Evolutionary conservation across 92 coral and sea anemone species (phyloP), one percentile per base, ranked within the genome.

Genomic region (Porites lobata): DNA sequence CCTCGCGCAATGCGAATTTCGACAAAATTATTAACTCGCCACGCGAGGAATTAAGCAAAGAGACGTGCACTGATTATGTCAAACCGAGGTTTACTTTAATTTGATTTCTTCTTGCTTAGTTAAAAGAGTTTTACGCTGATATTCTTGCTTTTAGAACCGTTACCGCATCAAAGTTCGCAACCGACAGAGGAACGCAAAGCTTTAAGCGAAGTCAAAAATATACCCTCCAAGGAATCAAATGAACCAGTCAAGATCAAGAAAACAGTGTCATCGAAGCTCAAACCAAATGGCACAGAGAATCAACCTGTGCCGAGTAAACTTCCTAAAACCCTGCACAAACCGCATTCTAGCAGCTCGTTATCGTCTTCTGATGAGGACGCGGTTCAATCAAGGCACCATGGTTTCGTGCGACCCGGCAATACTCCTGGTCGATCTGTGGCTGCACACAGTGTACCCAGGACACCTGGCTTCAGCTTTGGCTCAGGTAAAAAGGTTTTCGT

Each of bases 401-500:
- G n/a, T n/a, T n/a, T n/a, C n/a, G n/a, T n/a, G n/a, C n/a, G n/a
- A n/a, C n/a, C n/a, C n/a, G n/a, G n/a, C n/a, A 47, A 50, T 29
- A 84, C 87, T 3, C 80, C 80, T 9, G 52, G 74, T 32, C 73
- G 80, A 47, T 18, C 69, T 7, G 50, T 65, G 56, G 65, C 61
- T 50, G 72, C 12, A 7, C 80, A 14, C 64, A 71, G 68, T 59
- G 61, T 4, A 10, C 19, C 76, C 65, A 72, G 61, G 61, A 73
- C 79, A 50, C 80, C 87, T 47, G 87, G 87, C 19, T 84, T 75
- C 59, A 29, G 80, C 64, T 72, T 84, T 73, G 87, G 87, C 13
- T n/a, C n/a, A n/a, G n/a, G n/a, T n/a, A n/a, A n/a, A n/a, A n/a
- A n/a, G n/a, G n/a, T n/a, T n/a, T n/a, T n/a, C n/a, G n/a, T n/a